Evolutionary conservation across 1,140 invertebrate genomes (phyloP), one percentile per base, ranked within the genome.

Genomic region (Laodelphax striatellus): DNA sequence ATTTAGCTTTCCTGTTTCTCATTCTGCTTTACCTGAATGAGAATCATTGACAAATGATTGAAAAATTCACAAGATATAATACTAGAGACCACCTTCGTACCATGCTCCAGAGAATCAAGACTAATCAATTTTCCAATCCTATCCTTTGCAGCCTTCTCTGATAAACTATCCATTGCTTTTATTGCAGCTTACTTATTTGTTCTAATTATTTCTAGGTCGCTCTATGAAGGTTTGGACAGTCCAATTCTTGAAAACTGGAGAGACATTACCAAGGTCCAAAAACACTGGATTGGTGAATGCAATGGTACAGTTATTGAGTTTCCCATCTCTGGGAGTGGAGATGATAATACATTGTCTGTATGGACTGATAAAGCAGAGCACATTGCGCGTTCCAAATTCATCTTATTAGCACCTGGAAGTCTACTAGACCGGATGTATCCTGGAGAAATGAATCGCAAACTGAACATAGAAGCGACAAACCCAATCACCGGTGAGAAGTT

Each of bases 271-370:
- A 86, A 87, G 66, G 75, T 97, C 57, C 97, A 99, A 76, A 82
- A 84, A 64, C 83, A 96, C 72, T 99, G 97, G 96, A 95, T 99
- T 67, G 95, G 95, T 9, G 80, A 93, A 63, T 96, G 92, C 70
- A 80, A 87, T 74, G 95, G 94, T 6, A 81, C 81, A 62, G 78
- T 78, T 61, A 79, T 97, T 67, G 80, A 86, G 68, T 87, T 97
- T 76, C 70, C 80, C 65, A 55, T 89, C 54, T 66, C 73, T 64
- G 63, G 76, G 60, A 57, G 78, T 57, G 66, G 76, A 60, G 31
- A 58, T 19, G 57, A 42, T 31, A 44, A 24, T 17, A 24, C 55
- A 62, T 63, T 86, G 38, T 78, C 79, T 24, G 72, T 94, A 8
- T 96, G 92, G 89, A 93, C 88, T 5, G 67, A 77, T 14, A 75